These are phyloP conservation scores for Poliocrania exsul DNA, from an alignment of 2,797 vertebrate genomes.

Conservation along the genomic window DNA sequence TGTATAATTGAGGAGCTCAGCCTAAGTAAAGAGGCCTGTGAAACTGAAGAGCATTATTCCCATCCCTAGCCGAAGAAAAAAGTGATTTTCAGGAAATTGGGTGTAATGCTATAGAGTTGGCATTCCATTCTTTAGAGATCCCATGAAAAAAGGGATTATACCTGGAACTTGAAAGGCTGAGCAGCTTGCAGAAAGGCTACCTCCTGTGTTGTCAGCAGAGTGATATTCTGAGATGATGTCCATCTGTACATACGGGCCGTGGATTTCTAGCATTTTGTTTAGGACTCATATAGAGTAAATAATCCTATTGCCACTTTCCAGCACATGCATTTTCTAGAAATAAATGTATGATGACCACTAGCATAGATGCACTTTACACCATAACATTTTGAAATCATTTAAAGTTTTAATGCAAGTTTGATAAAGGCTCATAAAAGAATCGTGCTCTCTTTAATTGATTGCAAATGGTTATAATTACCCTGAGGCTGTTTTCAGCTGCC, in stretches of 20 bases:
- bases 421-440: conserved; percentile 68
- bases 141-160: not conserved
- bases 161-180: not conserved
- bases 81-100: not conserved
- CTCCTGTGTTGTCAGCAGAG: not conserved
- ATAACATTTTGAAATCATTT: conserved; percentile 19
- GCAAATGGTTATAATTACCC: conserved; percentile 75
- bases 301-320: not conserved
- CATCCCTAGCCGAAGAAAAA: not conserved
- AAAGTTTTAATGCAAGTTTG: conserved; percentile 59
- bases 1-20: not conserved
- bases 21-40: not conserved
- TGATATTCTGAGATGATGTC: not conserved
- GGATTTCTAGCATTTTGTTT: not conserved
- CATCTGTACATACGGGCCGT: fast-evolving
- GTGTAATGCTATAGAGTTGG: not conserved
- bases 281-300: not conserved
- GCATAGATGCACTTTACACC: not conserved
- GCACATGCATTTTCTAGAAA: not conserved
- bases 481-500: conserved; percentile 66
- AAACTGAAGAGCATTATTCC: not conserved
- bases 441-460: conserved; percentile 70
- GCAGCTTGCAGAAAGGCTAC: not conserved
- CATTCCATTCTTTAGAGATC: not conserved
- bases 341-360: not conserved